These are phyloP conservation scores for Gallirallus australis DNA, from an alignment of 2,797 vertebrate species.

Conservation along the genomic window DNA sequence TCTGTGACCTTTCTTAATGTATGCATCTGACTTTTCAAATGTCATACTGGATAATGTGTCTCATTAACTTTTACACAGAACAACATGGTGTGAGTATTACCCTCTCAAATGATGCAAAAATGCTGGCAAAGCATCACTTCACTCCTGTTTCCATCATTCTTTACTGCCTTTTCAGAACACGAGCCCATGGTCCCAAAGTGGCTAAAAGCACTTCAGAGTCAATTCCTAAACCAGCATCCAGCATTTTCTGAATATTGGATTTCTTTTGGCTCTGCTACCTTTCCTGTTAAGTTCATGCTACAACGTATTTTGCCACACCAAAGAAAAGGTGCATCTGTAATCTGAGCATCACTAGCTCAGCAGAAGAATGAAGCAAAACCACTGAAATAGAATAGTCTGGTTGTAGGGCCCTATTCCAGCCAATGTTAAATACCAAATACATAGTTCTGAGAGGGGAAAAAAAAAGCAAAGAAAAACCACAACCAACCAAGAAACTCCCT, in stretches of 20 bases:
- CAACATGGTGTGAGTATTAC: neutral
- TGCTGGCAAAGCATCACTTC: neutral
- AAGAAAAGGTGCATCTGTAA: neutral
- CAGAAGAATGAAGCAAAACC: neutral
- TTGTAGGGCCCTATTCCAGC: neutral
- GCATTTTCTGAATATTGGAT: neutral
- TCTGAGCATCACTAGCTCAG: neutral
- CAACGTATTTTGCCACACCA: neutral
- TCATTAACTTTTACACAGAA: slow-evolving; percentile 1
- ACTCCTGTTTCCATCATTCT: neutral
- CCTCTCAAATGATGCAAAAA: neutral
- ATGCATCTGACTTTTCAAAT: neutral
- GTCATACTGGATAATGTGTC: neutral
- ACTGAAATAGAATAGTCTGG: neutral
- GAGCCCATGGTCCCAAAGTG: neutral
- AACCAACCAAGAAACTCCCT: neutral
- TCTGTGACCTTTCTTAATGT: slow-evolving; percentile 5
- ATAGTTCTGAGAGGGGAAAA: neutral
- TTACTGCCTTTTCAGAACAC: neutral
- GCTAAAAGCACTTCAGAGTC: neutral
- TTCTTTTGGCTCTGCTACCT: neutral
- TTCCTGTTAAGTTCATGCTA: neutral
- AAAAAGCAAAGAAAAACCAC: too few species aligned
- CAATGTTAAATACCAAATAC: neutral
- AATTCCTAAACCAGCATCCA: neutral